phyloP scores from a whole-genome alignment of 2,797 vertebrate genomes.

The Mionectes olivaceus region DNA sequence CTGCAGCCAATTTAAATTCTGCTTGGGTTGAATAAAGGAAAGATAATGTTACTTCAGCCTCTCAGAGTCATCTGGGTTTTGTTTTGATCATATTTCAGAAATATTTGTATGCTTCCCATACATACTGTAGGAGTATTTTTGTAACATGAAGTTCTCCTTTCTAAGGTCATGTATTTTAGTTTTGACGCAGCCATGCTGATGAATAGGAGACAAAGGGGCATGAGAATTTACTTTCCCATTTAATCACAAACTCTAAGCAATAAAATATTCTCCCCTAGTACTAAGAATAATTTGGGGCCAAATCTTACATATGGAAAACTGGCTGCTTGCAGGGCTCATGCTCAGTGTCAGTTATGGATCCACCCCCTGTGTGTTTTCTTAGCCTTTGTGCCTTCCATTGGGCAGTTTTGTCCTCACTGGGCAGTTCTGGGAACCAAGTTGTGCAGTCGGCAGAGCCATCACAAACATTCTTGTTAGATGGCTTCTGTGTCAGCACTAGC shows the following conservation, averaged over 20 bases:
- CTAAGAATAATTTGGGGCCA: not conserved
- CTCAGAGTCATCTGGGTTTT: slow-evolving; percentile 36
- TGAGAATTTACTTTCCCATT: not conserved
- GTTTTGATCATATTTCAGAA: slow-evolving; percentile 40
- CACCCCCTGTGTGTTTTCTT: not conserved
- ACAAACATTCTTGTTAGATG: not conserved
- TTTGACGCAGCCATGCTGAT: not conserved
- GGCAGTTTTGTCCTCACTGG: not conserved
- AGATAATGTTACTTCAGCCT: slow-evolving; percentile 23
- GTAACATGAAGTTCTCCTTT: not conserved
- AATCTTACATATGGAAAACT: not conserved
- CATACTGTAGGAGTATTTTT: not conserved
- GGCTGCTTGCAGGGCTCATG: not conserved
- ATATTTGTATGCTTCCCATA: slow-evolving; percentile 12
- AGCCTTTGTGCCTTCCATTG: not conserved
- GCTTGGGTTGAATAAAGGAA: slow-evolving; percentile 4
- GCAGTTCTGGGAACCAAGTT: not conserved
- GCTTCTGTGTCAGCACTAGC: not conserved
- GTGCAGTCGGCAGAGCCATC: not conserved
- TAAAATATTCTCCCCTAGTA: not conserved
- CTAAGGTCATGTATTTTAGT: slow-evolving; percentile 43
- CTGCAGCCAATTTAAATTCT: slow-evolving; percentile 34
- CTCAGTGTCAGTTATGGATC: not conserved
- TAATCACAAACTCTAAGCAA: not conserved
- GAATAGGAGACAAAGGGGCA: not conserved